Conservation (phyloP, 2,113 vertebrate genomes). For the Pseudorectes ferrugineus region DNA sequence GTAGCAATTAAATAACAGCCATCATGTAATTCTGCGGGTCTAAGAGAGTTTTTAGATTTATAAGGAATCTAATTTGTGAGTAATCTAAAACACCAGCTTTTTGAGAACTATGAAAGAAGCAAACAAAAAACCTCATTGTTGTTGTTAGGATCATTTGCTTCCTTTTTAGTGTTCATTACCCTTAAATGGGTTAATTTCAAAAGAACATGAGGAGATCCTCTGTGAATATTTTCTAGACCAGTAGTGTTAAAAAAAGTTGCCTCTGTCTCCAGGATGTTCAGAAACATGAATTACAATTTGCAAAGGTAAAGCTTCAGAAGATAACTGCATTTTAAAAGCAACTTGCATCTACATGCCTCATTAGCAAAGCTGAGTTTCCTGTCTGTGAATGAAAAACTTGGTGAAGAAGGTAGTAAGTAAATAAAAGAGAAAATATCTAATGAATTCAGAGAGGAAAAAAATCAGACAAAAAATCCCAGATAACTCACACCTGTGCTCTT, state of each 20-base stretch:
- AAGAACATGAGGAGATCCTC: background rate
- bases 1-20: background rate
- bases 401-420: background rate
- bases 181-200: background rate
- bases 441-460: background rate
- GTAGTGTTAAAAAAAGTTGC: background rate
- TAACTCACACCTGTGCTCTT: accelerated
- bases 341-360: background rate
- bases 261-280: background rate
- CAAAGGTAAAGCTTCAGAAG: background rate
- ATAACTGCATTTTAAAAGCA: background rate
- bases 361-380: background rate
- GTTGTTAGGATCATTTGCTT: background rate
- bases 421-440: background rate
- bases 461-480: background rate
- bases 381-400: background rate
- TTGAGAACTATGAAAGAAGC: background rate
- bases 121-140: background rate
- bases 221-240: background rate
- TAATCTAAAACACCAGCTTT: background rate
- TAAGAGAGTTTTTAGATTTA: background rate
- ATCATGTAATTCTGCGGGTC: background rate
- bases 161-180: background rate
- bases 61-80: background rate
- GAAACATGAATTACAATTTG: background rate